Base-by-base conservation (phyloP, 2,797 vertebrate genomes). In the Clarias laeviceps region DNA sequence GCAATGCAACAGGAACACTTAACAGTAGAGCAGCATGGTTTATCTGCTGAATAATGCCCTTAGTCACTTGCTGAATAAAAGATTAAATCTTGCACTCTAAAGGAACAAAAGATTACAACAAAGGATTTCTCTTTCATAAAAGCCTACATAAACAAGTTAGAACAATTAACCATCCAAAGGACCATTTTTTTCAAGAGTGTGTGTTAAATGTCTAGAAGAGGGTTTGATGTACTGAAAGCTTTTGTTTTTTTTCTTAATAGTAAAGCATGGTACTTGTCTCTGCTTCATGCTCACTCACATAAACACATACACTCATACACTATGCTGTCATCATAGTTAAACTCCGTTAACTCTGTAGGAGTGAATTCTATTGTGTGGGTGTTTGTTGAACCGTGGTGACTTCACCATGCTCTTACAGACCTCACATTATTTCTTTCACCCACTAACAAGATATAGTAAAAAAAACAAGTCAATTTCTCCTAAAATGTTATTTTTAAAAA, bases 281-380 rank as follows among this genome's bases (percentile, higher is more conserved):
- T 64, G 22, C 59, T 64, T 64, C 61, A 29, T 80, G 18, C 20
- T 80, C 78, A 54, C 68, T 61, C 22, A 62, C 40, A 24, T 22
- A 62, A 57, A 74, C 74, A 68, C 27, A 20, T n/a, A 50, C 82
- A 62, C 69, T 62, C 34, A 14, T 78, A 24, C 56, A 34, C 50
- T 54, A 14, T 24, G 57, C 57, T 40, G 57, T 40, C 57, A 79
- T 79, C 76, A 17, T n/a, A 79, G 77, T 79, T 77, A 77, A 77
- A 59, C 74, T 77, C 54, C 5, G 29, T 59, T 79, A 62, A 86
- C 15, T 50, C 22, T 29, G 54, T 57, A 40, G 78, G 17, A 73
- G 62, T 83, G 66, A 12, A 82, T 68, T 85, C 50, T 59, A 40
- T 74, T 29, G 29, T 81, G 84, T 74, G 68, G 84, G 74, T 65